These are phyloP conservation scores for Hepsetus odoe DNA, from an alignment of 2,113 vertebrate genomes.

Conservation along the genomic window DNA sequence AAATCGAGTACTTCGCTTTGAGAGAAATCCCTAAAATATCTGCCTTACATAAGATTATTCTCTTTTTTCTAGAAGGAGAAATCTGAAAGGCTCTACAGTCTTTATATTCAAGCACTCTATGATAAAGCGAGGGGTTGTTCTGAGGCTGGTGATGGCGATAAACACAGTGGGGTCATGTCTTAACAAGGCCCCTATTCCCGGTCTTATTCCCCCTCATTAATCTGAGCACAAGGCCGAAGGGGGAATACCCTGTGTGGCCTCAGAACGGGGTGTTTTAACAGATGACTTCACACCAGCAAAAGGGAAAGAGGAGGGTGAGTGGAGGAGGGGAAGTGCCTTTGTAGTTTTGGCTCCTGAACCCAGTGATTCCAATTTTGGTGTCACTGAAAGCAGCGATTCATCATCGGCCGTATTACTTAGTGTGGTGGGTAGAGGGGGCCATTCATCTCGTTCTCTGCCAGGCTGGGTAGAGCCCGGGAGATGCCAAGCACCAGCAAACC, in stretches of 20 bases:
- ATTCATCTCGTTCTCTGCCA: slow-evolving; percentile 74
- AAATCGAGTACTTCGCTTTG: neutral
- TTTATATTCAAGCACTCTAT: neutral
- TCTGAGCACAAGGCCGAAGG: slow-evolving; percentile 63
- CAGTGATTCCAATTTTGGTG: slow-evolving; percentile 72
- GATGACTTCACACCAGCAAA: slow-evolving; percentile 67
- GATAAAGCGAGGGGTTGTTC: slow-evolving; percentile 6
- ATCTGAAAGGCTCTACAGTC: neutral
- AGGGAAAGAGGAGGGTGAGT: slow-evolving; percentile 28
- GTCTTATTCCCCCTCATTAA: slow-evolving; percentile 71
- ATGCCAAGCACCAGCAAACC: slow-evolving; percentile 59
- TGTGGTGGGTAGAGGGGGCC: slow-evolving; percentile 71
- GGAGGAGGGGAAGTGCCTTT: slow-evolving; percentile 30
- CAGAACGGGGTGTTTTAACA: slow-evolving; percentile 66
- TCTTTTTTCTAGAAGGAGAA: neutral
- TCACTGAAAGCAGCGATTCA: slow-evolving; percentile 71
- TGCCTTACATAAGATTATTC: neutral
- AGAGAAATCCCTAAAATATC: neutral
- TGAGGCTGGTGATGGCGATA: slow-evolving; percentile 8
- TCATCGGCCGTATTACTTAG: slow-evolving; percentile 74
- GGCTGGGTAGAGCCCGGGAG: slow-evolving; percentile 64
- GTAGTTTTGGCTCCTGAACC: slow-evolving; percentile 64
- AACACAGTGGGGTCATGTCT: slow-evolving; percentile 44
- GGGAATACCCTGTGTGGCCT: slow-evolving; percentile 65
- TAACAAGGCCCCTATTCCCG: slow-evolving; percentile 55